A percentile compares a stretch with the other conserved stretches of the same genome.
Conservation (phyloP, 2,888 invertebrate species). For the Smittia aterrima region DNA sequence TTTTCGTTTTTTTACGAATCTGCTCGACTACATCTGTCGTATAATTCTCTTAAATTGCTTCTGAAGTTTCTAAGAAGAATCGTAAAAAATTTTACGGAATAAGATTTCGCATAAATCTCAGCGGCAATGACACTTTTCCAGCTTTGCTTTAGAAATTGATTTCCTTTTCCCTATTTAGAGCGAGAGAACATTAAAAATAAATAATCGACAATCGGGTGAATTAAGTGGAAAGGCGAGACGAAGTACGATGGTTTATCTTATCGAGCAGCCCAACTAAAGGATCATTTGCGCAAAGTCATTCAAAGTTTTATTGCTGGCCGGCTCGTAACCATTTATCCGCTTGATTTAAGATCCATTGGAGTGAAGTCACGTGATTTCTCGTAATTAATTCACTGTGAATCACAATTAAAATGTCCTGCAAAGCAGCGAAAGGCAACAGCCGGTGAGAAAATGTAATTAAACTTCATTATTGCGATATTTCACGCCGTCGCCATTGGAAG, state of each 20-base stretch:
- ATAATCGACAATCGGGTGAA: constrained; percentile 27
- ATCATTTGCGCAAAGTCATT: neutral
- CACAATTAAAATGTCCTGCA: constrained; percentile 11
- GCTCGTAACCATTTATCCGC: too few species aligned
- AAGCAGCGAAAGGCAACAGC: neutral
- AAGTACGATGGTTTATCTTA: too few species aligned
- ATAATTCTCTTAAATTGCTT: constrained; percentile 6
- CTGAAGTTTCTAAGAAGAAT: neutral
- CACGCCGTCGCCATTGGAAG: neutral
- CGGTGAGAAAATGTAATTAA: constrained; percentile 32
- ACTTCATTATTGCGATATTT: constrained; percentile 30
- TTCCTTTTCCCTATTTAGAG: neutral
- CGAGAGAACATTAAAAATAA: constrained; percentile 35
- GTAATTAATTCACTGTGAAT: constrained; percentile 3
- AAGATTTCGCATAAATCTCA: constrained; percentile 27
- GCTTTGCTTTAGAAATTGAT: neutral
- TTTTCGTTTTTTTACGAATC: constrained; percentile 1
- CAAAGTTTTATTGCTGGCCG: neutral
- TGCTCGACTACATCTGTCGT: constrained; percentile 3
- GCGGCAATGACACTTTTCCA: neutral
- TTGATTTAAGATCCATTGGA: too few species aligned
- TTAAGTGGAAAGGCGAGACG: neutral
- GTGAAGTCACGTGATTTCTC: too few species aligned
- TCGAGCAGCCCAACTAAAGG: too few species aligned
- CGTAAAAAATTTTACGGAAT: constrained; percentile 20